Evolutionary conservation across 35 echinoderm and acorn worm species (phyloP).

Genomic region (Heliocidaris tuberculata): DNA sequence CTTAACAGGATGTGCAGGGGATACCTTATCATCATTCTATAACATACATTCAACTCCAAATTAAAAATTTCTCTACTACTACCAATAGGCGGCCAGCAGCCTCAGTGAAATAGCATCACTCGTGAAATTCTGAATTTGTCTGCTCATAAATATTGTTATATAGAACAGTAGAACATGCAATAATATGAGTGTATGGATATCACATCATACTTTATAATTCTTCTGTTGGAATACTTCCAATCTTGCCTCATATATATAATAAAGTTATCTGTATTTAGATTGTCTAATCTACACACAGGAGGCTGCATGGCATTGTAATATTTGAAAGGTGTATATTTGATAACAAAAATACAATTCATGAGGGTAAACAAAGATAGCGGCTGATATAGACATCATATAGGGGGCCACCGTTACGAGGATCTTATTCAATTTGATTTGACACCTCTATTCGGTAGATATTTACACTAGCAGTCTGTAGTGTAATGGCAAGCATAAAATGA

Average conservation of each 20-base stretch:
- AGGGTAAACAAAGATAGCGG: not conserved
- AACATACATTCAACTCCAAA: too few relatives aligned
- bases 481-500: not conserved
- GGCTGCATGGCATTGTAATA: not conserved
- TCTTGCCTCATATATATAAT: not conserved
- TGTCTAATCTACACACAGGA: not conserved
- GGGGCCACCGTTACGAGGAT: not conserved
- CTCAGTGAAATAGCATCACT: too few relatives aligned
- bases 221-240: constrained; percentile 1
- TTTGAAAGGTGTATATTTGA: not conserved
- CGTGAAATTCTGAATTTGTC: too few relatives aligned
- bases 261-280: not conserved
- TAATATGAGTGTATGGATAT: not conserved
- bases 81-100: too few relatives aligned
- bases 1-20: too few relatives aligned
- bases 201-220: not conserved
- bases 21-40: too few relatives aligned
- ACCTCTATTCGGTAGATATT: not conserved
- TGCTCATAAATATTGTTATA: too few relatives aligned
- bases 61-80: too few relatives aligned
- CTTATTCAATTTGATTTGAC: not conserved
- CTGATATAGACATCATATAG: not conserved
- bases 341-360: not conserved
- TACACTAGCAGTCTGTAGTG: not conserved
- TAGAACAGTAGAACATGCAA: too few relatives aligned